Evolutionary conservation across 2,888 invertebrate genomes (phyloP), one percentile per base, ranked within the genome.

Genomic region (Fragum sueziense): DNA sequence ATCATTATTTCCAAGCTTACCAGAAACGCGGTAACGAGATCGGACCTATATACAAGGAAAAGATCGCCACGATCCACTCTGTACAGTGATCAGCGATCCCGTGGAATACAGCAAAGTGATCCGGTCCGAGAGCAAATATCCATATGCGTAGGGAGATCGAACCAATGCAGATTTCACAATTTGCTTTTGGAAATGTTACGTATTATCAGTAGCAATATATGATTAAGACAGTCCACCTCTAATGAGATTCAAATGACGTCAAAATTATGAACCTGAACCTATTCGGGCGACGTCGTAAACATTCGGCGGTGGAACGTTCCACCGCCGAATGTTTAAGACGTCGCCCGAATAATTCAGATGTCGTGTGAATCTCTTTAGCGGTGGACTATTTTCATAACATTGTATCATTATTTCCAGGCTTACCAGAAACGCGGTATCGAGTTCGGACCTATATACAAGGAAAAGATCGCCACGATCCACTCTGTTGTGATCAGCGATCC

Each of bases 21-120:
- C 79, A 87, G 73, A 82, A 87, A 70, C 72, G 91, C 61, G 84
- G 90, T 20, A 80, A 88, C 51, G 86, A 91, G 77, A 91, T 87
- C 78, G 93, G 93, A 22, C 89, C 91, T 3, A 89, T 93, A 4
- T 93, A 90, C 86, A 89, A 89, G 72, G 93, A 93, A 81, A 89
- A 88, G 62, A 90, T 93, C 20, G 92, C 90, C 6, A 87, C 88
- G n/a, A 86, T 92, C n/a, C 83, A 88, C 51, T 87, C 88, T 6
- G 91, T 93, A n/a, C n/a, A 22, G 89, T 93, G 11, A 87, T 93
- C 31, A 90, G 89, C 71, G 91, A 92, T 78, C 91, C 92, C 0
- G 79, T 78, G 4, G 91, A 91, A 76, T 93, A 93, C 85, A 86
- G 86, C 72, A 91, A 91, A 79, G 91, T 92, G 17, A 87, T 92